Conservation (phyloP, 2,888 invertebrate genomes). For the Caenorhabditis sp. region DNA sequence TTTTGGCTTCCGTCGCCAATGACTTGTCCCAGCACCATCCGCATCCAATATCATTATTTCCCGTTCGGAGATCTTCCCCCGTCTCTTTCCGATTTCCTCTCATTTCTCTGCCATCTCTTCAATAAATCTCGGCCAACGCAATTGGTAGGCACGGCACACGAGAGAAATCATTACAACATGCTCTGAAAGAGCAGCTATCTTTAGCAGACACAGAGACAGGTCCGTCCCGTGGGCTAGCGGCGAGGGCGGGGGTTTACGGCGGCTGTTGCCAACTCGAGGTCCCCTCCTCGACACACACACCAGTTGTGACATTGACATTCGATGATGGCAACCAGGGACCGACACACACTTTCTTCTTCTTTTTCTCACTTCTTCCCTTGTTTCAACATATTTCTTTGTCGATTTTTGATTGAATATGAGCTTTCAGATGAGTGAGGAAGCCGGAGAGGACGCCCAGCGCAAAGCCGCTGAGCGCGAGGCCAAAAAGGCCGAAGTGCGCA, state of each 20-base stretch:
- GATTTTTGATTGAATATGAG: not conserved
- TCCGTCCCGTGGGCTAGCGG: not conserved
- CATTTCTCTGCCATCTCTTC: not conserved
- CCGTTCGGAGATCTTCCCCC: slow-evolving; percentile 17
- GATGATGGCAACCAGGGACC: not conserved
- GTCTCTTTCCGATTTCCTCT: not conserved
- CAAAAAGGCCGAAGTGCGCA: slow-evolving; percentile 95
- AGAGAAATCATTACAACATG: slow-evolving; percentile 32
- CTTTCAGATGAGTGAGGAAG: slow-evolving; percentile 65
- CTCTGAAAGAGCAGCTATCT: slow-evolving; percentile 24
- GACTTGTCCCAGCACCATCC: slow-evolving; percentile 17
- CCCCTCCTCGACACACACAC: slow-evolving; percentile 34
- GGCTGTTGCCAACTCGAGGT: slow-evolving; percentile 35
- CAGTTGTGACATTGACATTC: slow-evolving; percentile 36
- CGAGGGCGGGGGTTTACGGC: slow-evolving; percentile 15
- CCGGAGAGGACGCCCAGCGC: slow-evolving; percentile 76
- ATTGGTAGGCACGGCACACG: slow-evolving; percentile 38
- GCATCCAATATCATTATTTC: slow-evolving; percentile 14
- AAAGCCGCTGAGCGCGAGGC: slow-evolving; percentile 97
- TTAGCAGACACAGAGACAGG: not conserved
- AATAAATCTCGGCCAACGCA: slow-evolving; percentile 45
- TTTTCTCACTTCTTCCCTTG: not conserved
- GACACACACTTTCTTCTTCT: not conserved
- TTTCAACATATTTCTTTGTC: not conserved
- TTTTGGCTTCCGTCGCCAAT: slow-evolving; percentile 6